Evolutionary conservation across 2,888 invertebrate species (phyloP).

Genomic region (Caenorhabditis doughertyi): DNA sequence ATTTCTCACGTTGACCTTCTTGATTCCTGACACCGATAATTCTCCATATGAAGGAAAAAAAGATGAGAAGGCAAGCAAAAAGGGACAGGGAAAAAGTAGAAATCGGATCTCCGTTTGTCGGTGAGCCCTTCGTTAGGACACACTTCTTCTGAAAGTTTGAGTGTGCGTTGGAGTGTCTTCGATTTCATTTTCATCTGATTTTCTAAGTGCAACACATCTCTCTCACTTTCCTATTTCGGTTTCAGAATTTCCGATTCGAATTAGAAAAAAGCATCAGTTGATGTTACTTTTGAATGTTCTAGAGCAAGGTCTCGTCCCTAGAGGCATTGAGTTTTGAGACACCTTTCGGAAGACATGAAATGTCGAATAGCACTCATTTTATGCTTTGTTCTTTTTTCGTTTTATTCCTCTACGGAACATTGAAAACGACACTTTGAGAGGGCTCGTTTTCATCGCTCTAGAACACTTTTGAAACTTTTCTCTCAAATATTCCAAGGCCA

Average conservation of each 20-base stretch:
- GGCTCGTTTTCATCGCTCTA: neutral
- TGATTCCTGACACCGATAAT: conserved; percentile 39
- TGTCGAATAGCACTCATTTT: neutral
- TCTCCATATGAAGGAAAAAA: neutral
- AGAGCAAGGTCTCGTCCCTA: conserved; percentile 12
- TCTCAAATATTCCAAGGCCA: neutral
- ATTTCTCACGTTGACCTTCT: conserved; percentile 26
- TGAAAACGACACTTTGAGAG: neutral
- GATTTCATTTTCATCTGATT: conserved; percentile 2
- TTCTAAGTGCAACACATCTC: neutral
- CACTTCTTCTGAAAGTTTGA: conserved; percentile 18
- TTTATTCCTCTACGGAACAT: conserved; percentile 5
- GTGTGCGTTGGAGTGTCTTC: conserved; percentile 9
- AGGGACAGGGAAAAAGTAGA: conserved; percentile 11
- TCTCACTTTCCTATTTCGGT: neutral
- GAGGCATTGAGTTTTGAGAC: conserved; percentile 11
- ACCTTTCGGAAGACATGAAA: conserved; percentile 39
- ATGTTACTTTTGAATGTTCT: neutral
- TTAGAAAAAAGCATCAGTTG: neutral
- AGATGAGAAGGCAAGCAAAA: neutral
- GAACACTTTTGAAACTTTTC: neutral
- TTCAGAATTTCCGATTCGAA: conserved; percentile 11
- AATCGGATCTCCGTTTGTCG: conserved; percentile 30
- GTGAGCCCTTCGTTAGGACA: conserved; percentile 20
- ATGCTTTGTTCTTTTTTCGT: conserved; percentile 12